Conservation (phyloP, 2,888 invertebrate species). For the Heliconius ethilla region DNA sequence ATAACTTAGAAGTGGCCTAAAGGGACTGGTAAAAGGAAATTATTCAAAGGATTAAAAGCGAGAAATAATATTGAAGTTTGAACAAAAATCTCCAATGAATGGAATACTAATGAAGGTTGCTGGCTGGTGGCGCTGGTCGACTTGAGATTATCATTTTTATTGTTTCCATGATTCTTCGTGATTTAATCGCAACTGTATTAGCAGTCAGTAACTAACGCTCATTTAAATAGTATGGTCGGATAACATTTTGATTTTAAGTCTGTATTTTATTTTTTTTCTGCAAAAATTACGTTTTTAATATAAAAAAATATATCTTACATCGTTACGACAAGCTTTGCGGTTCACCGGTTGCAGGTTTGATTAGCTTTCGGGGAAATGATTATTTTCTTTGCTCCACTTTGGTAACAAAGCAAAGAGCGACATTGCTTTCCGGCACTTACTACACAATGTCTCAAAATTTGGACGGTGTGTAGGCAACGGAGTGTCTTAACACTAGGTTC, state of each 20-base stretch:
- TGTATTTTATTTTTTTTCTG: too few species aligned
- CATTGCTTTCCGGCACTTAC: not conserved
- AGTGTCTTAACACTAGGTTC: too few species aligned
- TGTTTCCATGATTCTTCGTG: conserved; percentile 3
- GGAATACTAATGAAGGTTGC: conserved; percentile 34
- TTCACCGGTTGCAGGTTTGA: not conserved
- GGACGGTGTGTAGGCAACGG: too few species aligned
- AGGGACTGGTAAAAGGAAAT: conserved; percentile 38
- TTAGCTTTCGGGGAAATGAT: not conserved
- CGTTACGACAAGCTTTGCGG: too few species aligned
- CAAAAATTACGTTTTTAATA: too few species aligned
- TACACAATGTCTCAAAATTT: not conserved
- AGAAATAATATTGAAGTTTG: conserved; percentile 33
- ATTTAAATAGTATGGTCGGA: not conserved
- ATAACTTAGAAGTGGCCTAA: conserved; percentile 34
- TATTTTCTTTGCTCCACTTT: not conserved
- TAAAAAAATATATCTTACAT: too few species aligned
- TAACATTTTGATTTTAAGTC: not conserved
- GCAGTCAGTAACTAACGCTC: not conserved
- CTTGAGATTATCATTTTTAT: conserved; percentile 34
- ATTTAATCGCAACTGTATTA: not conserved
- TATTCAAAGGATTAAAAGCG: conserved; percentile 41
- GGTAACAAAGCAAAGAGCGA: not conserved
- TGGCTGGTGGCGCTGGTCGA: not conserved
- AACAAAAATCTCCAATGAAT: conserved; percentile 36